These are phyloP conservation scores for Acanthopagrus latus DNA, from an alignment of 2,797 vertebrate genomes.

Conservation along the genomic window DNA sequence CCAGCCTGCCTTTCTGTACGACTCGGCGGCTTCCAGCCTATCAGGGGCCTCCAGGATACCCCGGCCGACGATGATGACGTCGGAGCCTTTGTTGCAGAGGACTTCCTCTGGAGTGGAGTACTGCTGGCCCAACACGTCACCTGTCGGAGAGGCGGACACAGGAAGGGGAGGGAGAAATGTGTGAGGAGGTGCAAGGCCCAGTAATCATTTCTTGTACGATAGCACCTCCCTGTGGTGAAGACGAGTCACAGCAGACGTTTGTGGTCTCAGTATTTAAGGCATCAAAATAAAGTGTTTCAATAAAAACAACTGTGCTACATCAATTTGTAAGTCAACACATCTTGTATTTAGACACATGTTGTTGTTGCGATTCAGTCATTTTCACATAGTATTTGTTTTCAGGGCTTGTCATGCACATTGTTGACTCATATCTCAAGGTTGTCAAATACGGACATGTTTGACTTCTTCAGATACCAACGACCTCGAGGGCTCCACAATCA, in stretches of 20 bases:
- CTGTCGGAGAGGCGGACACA: conserved; percentile 73
- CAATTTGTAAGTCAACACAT: neutral
- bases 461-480: too few species aligned
- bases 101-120: conserved; percentile 92
- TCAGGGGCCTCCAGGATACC: conserved; percentile 89
- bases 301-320: neutral
- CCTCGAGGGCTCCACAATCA: too few species aligned
- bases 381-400: too few species aligned
- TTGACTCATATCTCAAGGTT: too few species aligned
- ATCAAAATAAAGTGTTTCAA: neutral
- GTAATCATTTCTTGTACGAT: conserved; percentile 11
- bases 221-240: conserved; percentile 69
- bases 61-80: conserved; percentile 96
- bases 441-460: too few species aligned
- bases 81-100: conserved; percentile 88
- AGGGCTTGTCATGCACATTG: too few species aligned
- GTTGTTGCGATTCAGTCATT: neutral
- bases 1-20: conserved; percentile 92
- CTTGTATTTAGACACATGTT: neutral
- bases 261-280: neutral
- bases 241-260: neutral
- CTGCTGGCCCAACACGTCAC: conserved; percentile 92
- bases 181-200: neutral
- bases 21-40: conserved; percentile 86
- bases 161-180: neutral